Base-by-base conservation (phyloP, 2,113 vertebrate species). In the Lates calcarifer region DNA sequence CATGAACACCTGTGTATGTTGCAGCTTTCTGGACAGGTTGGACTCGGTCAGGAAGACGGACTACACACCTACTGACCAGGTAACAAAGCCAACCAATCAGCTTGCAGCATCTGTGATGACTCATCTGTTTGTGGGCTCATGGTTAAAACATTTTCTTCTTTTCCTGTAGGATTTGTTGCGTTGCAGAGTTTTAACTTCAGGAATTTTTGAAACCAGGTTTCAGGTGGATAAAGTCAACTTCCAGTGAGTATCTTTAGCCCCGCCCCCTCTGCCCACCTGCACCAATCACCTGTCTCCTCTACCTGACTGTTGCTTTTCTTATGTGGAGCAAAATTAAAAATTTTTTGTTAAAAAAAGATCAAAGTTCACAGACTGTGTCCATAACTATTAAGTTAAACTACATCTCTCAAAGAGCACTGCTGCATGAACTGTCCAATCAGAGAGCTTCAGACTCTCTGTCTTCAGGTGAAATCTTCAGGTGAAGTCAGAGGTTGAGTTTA, bases 11-110 rank as follows among this genome's bases (percentile, higher is more conserved):
- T 47, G 33, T 78, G 41, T 87, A 45, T 79, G 37, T 75, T 70
- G 0, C 81, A 99, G 98, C 94, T 99, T 99, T 93, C 87, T 99
- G 87, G 96, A 99, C 85, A 96, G 93, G 95, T 96, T 99, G 62
- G 97, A 98, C 82, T 95, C 96, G 0, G 97, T 99, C 83, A 96
- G 98, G 88, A 94, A 95, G 90, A 94, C 93, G 43, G 98, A 99
- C 93, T 99, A 99, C 90, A 96, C 97, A 18, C 98, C 98, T 37
- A 98, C 96, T 81, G 98, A 99, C 92, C 98, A 99, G 97, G 98
- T 99, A 89, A 84, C 9, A 83, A 31, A 58, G n/a, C 4, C 1
- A 7, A 39, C 62, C 72, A 64, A 77, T 85, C 58, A 64, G 37
- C 60, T 3, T 1, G 0, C n/a, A 61, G 60, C 15, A 11, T 24